Base-by-base conservation (phyloP, 2,113 vertebrate genomes). In the Sebastes schlegelii region DNA sequence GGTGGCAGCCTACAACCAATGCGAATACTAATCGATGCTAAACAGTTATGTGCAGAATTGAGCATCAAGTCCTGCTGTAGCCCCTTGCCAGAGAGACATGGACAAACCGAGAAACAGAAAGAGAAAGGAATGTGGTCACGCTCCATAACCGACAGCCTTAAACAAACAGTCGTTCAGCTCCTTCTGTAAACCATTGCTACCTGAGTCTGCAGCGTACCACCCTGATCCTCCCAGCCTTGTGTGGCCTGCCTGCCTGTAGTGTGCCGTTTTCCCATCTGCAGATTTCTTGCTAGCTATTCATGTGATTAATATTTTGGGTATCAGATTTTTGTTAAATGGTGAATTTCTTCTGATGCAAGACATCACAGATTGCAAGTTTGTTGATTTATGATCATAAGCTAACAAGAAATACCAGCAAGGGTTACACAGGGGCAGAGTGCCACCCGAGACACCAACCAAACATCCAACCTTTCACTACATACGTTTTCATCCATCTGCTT, bases 71-170 rank as follows among this genome's bases (percentile, higher is more conserved):
- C 21, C 46, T 65, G 77, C 19, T 11, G 54, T 4, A 48, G 34
- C 26, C 13, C 11, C 48, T 26, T 51, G 54, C 61, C 16, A 60
- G 51, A 57, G 60, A 74, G 23, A 73, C 55, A 48, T 0, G 1
- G 16, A 61, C 57, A 26, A n/a, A 61, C 51, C 0, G 10, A 66
- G 51, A 16, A 11, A n/a, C 11, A 19, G 61, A 46, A 21, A 66
- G 60, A n/a, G 85, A 83, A 71, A 77, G 74, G 83, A 83, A 79
- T 78, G 83, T 58, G 61, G 79, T 91, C 79, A 75, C 12, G 61
- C 70, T 91, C 84, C 84, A 88, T 79, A 80, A 78, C 68, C 66
- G 6, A 83, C 68, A 54, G 77, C 81, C 83, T 87, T 82, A 93
- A 91, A 86, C 88, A 92, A 91, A 88, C 82, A 2, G 26, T 34